Evolutionary conservation across 1,140 invertebrate genomes (phyloP).

Genomic region (Portunus trituberculatus): DNA sequence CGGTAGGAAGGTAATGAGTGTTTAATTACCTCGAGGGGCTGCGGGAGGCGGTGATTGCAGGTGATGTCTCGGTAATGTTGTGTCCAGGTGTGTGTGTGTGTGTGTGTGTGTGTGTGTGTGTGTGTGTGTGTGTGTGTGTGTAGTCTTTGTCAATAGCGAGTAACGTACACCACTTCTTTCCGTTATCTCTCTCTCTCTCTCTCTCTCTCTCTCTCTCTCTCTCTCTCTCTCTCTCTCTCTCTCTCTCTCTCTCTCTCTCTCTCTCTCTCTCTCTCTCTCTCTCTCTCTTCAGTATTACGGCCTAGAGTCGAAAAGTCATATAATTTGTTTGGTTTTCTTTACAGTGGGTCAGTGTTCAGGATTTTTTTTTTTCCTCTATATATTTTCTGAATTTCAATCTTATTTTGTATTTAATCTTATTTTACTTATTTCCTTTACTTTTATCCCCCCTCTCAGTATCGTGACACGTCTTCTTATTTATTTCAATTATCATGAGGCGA

Average conservation of each 20-base stretch:
- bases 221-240: no score
- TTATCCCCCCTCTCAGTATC: no score
- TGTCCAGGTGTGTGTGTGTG: neutral
- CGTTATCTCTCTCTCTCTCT: no score
- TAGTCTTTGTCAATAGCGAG: neutral
- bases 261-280: conserved; percentile 43
- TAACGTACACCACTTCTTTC: no score
- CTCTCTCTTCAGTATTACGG: no score
- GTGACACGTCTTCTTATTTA: no score
- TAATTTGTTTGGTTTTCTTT: neutral
- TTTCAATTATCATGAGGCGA: no score
- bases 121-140: conserved; percentile 24
- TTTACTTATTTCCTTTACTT: neutral
- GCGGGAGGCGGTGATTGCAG: neutral
- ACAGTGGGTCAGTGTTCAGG: neutral
- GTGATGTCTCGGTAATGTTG: neutral
- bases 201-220: neutral
- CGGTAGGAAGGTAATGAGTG: neutral
- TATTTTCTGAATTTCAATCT: neutral
- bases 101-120: conserved; percentile 33
- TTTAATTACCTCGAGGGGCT: neutral
- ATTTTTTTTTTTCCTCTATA: neutral
- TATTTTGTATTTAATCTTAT: neutral
- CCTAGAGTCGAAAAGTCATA: neutral
- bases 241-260: no score